A percentile compares a stretch with the other conserved stretches of the same genome.
phyloP scores from a whole-genome alignment of 2,888 invertebrate species.

The Andrena marginata region DNA sequence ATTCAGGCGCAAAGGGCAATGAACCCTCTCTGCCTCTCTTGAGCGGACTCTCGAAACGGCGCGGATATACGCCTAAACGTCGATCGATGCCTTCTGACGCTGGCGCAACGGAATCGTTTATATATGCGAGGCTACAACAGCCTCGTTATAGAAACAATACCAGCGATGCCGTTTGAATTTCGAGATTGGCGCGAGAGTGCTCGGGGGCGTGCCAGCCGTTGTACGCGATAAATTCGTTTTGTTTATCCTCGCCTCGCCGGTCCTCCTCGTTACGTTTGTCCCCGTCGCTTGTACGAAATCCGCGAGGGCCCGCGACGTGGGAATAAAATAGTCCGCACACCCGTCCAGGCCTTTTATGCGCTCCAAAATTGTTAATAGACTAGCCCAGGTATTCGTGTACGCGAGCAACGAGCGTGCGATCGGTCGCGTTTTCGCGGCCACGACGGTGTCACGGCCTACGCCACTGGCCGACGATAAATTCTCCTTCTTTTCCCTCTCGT shows the following conservation, averaged over 20 bases:
- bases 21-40: constrained; percentile 41
- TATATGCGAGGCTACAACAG: constrained; percentile 14
- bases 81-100: constrained; percentile 38
- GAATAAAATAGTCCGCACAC: constrained; percentile 21
- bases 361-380: constrained; percentile 56
- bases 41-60: neutral
- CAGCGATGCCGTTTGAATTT: constrained; percentile 46
- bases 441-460: constrained; percentile 49
- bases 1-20: constrained; percentile 51
- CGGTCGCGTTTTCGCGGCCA: constrained; percentile 35
- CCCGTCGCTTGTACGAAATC: neutral
- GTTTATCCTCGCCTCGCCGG: constrained; percentile 13
- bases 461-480: constrained; percentile 61
- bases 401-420: constrained; percentile 19
- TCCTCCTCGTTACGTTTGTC: too few relatives aligned
- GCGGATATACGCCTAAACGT: constrained; percentile 16
- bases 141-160: constrained; percentile 52
- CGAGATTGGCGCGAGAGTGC: constrained; percentile 23
- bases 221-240: constrained; percentile 42
- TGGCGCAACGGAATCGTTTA: constrained; percentile 48
- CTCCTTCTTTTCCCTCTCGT: constrained; percentile 37
- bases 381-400: constrained; percentile 6
- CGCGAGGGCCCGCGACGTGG: constrained; percentile 24
- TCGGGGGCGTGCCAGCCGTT: neutral
- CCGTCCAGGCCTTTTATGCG: constrained; percentile 35